A percentile compares a stretch with the other conserved stretches of the same genome.
Conservation (phyloP, 2,113 vertebrate species). For the Eurypyga helias region DNA sequence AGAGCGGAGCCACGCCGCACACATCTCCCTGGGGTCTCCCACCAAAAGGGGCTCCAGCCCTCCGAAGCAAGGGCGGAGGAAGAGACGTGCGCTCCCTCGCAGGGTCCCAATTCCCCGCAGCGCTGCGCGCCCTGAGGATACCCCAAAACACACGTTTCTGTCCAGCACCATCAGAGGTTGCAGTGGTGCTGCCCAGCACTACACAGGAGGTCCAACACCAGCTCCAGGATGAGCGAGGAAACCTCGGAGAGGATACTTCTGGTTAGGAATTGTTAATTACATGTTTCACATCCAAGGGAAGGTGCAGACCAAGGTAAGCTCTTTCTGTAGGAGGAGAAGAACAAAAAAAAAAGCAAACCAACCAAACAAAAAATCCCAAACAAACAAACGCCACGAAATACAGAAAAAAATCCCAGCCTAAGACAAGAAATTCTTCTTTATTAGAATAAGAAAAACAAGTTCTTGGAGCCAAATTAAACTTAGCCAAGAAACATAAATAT, state of each 20-base stretch:
- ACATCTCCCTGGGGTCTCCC: neutral
- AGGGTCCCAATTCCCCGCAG: neutral
- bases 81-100: fast-evolving
- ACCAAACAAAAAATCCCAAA: neutral
- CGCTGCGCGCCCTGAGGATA: neutral
- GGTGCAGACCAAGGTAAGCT: neutral
- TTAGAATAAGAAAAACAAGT: neutral
- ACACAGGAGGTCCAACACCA: neutral
- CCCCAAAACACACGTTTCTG: neutral
- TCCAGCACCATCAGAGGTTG: neutral
- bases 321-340: neutral
- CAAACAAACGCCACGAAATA: fast-evolving
- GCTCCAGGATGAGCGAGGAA: neutral
- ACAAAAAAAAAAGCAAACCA: neutral
- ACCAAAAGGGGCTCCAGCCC: neutral
- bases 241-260: neutral
- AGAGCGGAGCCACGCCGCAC: neutral
- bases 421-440: neutral
- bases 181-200: neutral
- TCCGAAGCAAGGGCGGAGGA: neutral
- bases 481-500: conserved; percentile 5
- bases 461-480: neutral
- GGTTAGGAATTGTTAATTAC: neutral
- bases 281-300: neutral
- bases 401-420: neutral